Evolutionary conservation across 2,797 vertebrate genomes (phyloP), one percentile per base, ranked within the genome.

Genomic region (Cynodonichthys magdalenae): DNA sequence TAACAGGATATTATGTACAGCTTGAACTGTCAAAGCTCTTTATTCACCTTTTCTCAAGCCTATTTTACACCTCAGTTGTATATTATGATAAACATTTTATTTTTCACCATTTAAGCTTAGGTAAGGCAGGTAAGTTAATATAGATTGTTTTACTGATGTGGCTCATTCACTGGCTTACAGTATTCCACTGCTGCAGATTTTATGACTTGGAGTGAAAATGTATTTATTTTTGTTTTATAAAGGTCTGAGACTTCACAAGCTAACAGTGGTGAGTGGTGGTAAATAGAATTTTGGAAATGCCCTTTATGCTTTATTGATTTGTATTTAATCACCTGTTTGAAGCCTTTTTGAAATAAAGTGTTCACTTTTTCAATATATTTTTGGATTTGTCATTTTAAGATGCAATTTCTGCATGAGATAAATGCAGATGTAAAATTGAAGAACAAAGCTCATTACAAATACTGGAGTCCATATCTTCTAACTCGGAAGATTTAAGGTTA

Each of bases 321-420:
- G 8, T 27, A 1, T 4, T 9, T 18, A 24, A 18, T 34, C 15
- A 18, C 15, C 17, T 34, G 19, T 31, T 51, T 49, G 41, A 48
- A 83, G 74, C 64, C 47, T 52, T 15, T 81, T 85, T 83, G 27
- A 81, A 87, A 88, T 86, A 87, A 89, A 88, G 53, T 63, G 17
- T 73, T 74, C 15, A 42, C 54, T 41, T 46, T 4, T 67, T 64
- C n/a, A 63, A 58, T 24, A 27, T 34, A 9, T 9, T 18, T 18
- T 44, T 28, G 15, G 11, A 45, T 7, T 29, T 14, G 14, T 17
- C 11, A n/a, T 28, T n/a, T 29, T 34, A 34, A 9, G 31, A 34
- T 34, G 1, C 2, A 3, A 12, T 39, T 12, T 11, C 36, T 14
- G 2, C 36, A 39, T 39, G 0, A 3, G 11, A 39, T 39, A 39